These are phyloP conservation scores for Falco rusticolus DNA, from an alignment of 2,797 vertebrate genomes.

Conservation along the genomic window DNA sequence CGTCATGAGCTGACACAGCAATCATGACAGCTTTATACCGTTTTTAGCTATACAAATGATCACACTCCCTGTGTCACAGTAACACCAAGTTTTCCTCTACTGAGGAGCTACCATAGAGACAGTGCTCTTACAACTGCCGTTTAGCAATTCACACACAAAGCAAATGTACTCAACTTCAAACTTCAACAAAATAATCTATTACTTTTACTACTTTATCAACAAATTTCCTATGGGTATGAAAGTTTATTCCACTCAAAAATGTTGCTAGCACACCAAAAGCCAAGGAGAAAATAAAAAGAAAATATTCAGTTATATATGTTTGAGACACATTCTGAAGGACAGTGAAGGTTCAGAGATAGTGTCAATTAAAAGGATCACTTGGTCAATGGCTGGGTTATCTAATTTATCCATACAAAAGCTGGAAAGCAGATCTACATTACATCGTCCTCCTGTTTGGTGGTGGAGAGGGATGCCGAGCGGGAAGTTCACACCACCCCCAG, in stretches of 20 bases:
- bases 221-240: background rate
- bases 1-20: background rate
- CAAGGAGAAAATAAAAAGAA: background rate
- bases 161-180: background rate
- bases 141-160: background rate
- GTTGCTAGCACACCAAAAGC: background rate
- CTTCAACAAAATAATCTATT: background rate
- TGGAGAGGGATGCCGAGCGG: background rate
- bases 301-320: background rate
- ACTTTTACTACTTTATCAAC: background rate
- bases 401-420: background rate
- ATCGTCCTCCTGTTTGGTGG: background rate
- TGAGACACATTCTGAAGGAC: background rate
- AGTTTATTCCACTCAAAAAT: background rate
- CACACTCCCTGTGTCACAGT: background rate
- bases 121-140: background rate
- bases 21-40: background rate
- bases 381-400: background rate
- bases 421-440: background rate
- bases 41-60: background rate
- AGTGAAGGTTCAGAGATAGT: background rate
- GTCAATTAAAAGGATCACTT: background rate
- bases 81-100: background rate
- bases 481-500: background rate
- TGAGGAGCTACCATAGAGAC: background rate